A percentile compares a stretch with the other conserved stretches of the same genome.
Evolutionary conservation across 1,140 invertebrate species (phyloP).

Genomic region (Theocolax elegans): DNA sequence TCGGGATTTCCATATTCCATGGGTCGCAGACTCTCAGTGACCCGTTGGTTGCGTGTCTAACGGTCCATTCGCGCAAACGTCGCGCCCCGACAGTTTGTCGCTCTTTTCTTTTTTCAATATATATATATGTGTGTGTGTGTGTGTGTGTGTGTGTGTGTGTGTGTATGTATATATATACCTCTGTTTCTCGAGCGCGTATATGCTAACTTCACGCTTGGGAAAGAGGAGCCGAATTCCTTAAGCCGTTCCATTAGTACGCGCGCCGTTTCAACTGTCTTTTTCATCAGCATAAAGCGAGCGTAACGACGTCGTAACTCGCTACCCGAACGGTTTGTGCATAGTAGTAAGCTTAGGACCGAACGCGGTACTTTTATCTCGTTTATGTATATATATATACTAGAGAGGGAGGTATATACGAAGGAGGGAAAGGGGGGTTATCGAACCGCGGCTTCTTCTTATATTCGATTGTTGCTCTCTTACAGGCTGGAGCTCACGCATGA

Average conservation of each 20-base stretch:
- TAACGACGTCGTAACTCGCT: constrained; percentile 46
- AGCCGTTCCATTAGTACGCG: constrained; percentile 15
- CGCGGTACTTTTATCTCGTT: neutral
- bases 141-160: no score
- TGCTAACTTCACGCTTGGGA: no score
- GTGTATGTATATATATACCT: no score
- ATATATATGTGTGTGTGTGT: no score
- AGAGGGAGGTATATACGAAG: no score
- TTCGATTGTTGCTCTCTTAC: constrained; percentile 29
- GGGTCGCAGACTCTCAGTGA: no score
- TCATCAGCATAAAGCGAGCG: constrained; percentile 45
- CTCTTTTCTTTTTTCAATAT: no score
- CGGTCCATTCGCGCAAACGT: no score
- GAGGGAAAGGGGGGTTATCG: neutral
- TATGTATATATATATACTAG: neutral
- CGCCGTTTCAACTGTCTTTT: constrained; percentile 40
- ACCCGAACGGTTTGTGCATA: constrained; percentile 30
- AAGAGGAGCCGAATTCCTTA: constrained; percentile 14
- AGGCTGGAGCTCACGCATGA: neutral
- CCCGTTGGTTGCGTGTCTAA: no score
- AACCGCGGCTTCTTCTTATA: neutral
- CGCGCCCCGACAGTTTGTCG: neutral
- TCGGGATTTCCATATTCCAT: no score
- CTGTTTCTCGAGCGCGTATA: no score
- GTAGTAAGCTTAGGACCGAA: neutral